Evolutionary conservation across 92 coral and sea anemone species (phyloP), one percentile per base, ranked within the genome.

Genomic region (Hydrozoanthus gracilis): DNA sequence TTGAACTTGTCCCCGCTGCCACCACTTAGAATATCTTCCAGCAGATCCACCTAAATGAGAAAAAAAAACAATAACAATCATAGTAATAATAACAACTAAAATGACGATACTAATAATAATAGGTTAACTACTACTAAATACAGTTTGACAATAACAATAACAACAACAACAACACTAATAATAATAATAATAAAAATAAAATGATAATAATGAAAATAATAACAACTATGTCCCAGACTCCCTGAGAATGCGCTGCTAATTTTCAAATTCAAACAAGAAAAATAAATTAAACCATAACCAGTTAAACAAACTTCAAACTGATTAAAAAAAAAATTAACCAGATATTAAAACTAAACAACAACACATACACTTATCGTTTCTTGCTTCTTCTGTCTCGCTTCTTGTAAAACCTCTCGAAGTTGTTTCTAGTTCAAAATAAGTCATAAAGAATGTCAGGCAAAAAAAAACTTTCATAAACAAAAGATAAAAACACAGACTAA

Each of bases 1-100:
- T 94, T 94, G 61, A 94, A 92, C 79, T 92, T 94, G 78, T 92
- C 89, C 11, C 97, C 97, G 8, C 86, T 88, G 5, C 96, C 96
- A 8, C 97, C 93, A 73, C 83, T 92, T 45, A 94, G 87, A 47
- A 92, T 88, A 58, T 86, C 92, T 55, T 94, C 97, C 56, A 94
- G 5, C 8, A 79, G 78, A 10, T 91, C 87, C 76, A 94, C 87
- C 97, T 94, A 79, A 17, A 55, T 7, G 0, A 66, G 6, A 65
- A 20, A 69, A 10, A 56, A 56, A 10, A 56, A 56, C 15, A 56
- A 56, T 56, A 56, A 56, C 15, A 56, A 56, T 56, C 11, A 56
- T 56, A 56, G 15, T 56, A 56, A 6, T 56, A 56, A 56, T 56
- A 56, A 56, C 7, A 56, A 56, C 15, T 4, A 56, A 10, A 56